phyloP scores from a whole-genome alignment of 2,797 vertebrate genomes.

The Ataeniobius toweri region DNA sequence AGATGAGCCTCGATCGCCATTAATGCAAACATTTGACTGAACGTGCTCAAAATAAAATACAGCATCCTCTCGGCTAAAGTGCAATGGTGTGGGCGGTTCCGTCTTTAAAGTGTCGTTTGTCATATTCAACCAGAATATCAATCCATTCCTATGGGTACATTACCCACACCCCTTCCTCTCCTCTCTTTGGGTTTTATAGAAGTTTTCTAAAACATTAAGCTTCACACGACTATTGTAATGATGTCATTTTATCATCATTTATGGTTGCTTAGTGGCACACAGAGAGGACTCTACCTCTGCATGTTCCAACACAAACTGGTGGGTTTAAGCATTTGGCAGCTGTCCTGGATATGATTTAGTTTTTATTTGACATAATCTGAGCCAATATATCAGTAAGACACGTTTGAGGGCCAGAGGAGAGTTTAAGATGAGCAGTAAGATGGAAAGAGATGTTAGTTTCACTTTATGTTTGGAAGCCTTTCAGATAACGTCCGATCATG shows the following conservation, averaged over 20 bases:
- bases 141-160: conserved; percentile 55
- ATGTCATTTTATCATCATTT: conserved; percentile 64
- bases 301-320: conserved; percentile 36
- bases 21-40: conserved; percentile 70
- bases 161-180: conserved; percentile 9
- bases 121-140: conserved; percentile 70
- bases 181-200: conserved; percentile 36
- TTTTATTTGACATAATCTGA: conserved; percentile 34
- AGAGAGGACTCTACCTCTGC: conserved; percentile 1
- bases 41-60: conserved; percentile 57
- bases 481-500: neutral
- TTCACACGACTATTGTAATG: conserved; percentile 54
- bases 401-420: neutral
- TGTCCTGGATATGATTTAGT: conserved; percentile 14
- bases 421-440: neutral
- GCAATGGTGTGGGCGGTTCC: conserved; percentile 58
- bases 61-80: conserved; percentile 57
- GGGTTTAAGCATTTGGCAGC: conserved; percentile 33
- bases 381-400: neutral
- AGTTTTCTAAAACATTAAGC: conserved; percentile 68
- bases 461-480: neutral
- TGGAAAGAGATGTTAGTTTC: neutral
- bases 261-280: conserved; percentile 24
- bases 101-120: conserved; percentile 69
- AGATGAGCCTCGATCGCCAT: conserved; percentile 53